Base-by-base conservation (phyloP, 2,113 vertebrate species). In the Balaenoptera acutorostrata region DNA sequence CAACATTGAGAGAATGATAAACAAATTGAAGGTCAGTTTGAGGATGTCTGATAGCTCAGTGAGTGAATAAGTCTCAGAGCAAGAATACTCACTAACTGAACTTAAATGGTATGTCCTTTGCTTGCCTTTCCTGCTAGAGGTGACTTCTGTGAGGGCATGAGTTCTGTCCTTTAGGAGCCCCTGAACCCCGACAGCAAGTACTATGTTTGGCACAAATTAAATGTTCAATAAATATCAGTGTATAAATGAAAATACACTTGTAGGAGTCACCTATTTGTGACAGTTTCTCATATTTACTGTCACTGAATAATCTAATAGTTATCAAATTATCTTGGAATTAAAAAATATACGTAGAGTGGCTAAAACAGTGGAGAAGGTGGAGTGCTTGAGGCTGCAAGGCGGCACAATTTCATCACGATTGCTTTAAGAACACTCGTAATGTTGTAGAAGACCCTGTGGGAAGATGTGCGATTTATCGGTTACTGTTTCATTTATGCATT, bases 81-180 rank as follows among this genome's bases (percentile, higher is more conserved):
- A 63, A 31, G 31, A 46, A 39, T 9, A 3, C 20, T 52, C 33
- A 31, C 1, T 29, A 20, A 8, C 41, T 59, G 55, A 29, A 33
- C 21, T 6, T 17, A 11, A 17, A 2, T 2, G 11, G 0, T 2
- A 18, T 11, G 4, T n/a, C 27, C 25, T 41, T 13, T n/a, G 23
- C 27, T 33, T 46, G 36, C 41, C 14, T 41, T n/a, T 14, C 9
- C 1, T 13, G 31, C 59, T n/a, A 33, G 69, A 25, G n/a, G 57
- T 23, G 21, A n/a, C 10, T 10, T 83, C 55, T 12, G 0, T 5
- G n/a, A 57, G 29, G n/a, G 2, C 8, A 5, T 4, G 0, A 8
- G 20, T 6, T 94, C 71, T 49, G 17, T 69, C 25, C 52, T 59
- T 23, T 17, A 31, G 11, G 39, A 23, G 33, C 13, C 6, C 52